Percentiles rank a stretch among this genome's conserved stretches.
Evolutionary conservation across 2,888 invertebrate species (phyloP).

Genomic region (Netelia inedita): DNA sequence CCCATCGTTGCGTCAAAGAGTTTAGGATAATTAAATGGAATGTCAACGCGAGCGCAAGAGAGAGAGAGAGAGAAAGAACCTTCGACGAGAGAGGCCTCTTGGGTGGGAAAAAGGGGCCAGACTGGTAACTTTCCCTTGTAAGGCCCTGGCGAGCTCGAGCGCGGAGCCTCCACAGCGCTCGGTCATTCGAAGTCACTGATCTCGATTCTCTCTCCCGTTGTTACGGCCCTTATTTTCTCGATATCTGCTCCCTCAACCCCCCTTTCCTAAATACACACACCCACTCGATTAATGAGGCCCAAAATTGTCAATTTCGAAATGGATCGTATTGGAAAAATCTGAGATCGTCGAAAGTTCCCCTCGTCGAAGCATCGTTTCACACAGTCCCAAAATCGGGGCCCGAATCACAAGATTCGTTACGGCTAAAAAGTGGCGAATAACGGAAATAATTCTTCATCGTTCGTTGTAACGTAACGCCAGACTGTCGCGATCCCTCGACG

Average conservation of each 20-base stretch:
- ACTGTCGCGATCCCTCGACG: neutral
- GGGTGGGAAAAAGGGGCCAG: conserved; percentile 70
- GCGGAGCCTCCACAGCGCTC: conserved; percentile 52
- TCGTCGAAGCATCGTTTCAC: neutral
- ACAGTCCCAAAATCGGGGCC: neutral
- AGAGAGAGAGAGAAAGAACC: conserved; percentile 58
- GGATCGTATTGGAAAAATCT: neutral
- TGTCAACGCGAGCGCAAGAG: conserved; percentile 63
- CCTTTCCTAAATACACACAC: neutral
- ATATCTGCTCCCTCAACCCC: conserved; percentile 3
- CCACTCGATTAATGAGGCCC: conserved; percentile 10
- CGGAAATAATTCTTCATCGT: conserved; percentile 21
- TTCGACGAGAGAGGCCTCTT: conserved; percentile 42
- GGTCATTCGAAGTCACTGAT: conserved; percentile 70
- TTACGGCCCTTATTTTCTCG: conserved; percentile 49
- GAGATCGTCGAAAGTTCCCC: neutral
- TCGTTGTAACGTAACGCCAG: conserved; percentile 23
- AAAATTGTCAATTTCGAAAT: neutral
- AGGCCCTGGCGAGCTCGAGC: conserved; percentile 64
- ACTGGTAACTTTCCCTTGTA: conserved; percentile 69
- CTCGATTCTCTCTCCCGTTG: conserved; percentile 61
- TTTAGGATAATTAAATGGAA: conserved; percentile 72
- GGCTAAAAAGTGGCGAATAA: conserved; percentile 6
- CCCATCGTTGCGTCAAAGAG: conserved; percentile 77
- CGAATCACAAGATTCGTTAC: conserved; percentile 23